phyloP scores from a whole-genome alignment of 2,113 vertebrate species.

The Callospermophilus lateralis region DNA sequence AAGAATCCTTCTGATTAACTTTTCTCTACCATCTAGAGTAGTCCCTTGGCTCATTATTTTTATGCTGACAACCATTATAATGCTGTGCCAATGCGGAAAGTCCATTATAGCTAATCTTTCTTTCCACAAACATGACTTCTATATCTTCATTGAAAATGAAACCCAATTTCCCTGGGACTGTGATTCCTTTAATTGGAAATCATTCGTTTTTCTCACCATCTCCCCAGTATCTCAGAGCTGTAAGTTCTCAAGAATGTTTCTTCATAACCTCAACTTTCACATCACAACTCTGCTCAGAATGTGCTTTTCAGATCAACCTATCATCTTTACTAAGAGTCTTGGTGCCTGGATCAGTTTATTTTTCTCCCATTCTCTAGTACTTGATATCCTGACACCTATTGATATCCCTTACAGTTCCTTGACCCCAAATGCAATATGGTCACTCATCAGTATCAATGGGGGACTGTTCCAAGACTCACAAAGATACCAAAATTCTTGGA shows the following conservation, averaged over 20 bases:
- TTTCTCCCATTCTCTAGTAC: background rate
- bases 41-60: background rate
- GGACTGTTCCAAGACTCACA: background rate
- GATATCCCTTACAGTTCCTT: background rate
- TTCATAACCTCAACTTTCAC: background rate
- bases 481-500: background rate
- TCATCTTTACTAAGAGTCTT: background rate
- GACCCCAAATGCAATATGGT: no score
- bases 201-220: background rate
- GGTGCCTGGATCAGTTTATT: background rate
- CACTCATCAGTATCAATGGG: background rate
- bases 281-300: background rate
- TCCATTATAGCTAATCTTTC: background rate
- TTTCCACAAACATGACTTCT: background rate
- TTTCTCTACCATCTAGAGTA: background rate
- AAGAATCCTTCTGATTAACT: background rate
- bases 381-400: background rate
- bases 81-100: background rate
- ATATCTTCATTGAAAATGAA: background rate
- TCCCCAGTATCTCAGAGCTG: background rate
- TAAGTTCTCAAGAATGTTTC: background rate
- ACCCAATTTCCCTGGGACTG: background rate
- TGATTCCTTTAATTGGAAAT: background rate
- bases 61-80: background rate
- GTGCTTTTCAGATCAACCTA: background rate